phyloP scores from a whole-genome alignment of 64 coral and sea anemone genomes.

The Pocillopora verrucosa region DNA sequence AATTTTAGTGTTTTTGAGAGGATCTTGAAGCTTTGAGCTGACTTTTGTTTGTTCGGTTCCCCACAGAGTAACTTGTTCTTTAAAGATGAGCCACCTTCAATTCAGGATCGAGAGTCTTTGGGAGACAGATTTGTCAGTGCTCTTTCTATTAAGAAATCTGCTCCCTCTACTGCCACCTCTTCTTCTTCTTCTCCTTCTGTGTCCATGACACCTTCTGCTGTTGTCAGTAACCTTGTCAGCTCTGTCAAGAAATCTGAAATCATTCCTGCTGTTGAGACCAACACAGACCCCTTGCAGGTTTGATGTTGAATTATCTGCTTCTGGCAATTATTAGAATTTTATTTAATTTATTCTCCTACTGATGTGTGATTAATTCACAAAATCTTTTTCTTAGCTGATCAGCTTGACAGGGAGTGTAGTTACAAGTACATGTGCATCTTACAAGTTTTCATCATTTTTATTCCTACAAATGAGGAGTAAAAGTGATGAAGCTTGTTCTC shows the following conservation, averaged over 20 bases:
- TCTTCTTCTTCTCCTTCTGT: conserved; percentile 9
- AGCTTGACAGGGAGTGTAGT: background rate
- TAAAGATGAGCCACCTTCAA: conserved; percentile 78
- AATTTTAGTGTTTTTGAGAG: background rate
- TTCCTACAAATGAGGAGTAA: too few relatives aligned
- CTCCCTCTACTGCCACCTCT: background rate
- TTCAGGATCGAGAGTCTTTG: conserved; percentile 26
- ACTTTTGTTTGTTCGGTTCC: background rate
- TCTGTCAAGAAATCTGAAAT: conserved; percentile 39
- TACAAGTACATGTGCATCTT: too few relatives aligned
- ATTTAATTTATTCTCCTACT: background rate
- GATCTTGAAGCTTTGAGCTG: background rate
- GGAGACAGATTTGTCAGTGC: conserved; percentile 78
- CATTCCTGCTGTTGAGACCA: conserved; percentile 28
- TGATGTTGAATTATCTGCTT: background rate
- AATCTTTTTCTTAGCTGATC: background rate
- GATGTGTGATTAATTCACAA: background rate
- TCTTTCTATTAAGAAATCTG: conserved; percentile 27
- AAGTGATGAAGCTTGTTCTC: too few relatives aligned
- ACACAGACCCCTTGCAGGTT: conserved; percentile 60
- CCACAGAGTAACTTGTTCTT: conserved; percentile 94
- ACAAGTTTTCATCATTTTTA: too few relatives aligned
- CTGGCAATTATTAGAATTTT: background rate
- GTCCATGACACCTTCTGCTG: conserved; percentile 8
- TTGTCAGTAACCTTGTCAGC: background rate